Conservation (phyloP, 2,888 invertebrate species). For the Clistopyga incitator region DNA sequence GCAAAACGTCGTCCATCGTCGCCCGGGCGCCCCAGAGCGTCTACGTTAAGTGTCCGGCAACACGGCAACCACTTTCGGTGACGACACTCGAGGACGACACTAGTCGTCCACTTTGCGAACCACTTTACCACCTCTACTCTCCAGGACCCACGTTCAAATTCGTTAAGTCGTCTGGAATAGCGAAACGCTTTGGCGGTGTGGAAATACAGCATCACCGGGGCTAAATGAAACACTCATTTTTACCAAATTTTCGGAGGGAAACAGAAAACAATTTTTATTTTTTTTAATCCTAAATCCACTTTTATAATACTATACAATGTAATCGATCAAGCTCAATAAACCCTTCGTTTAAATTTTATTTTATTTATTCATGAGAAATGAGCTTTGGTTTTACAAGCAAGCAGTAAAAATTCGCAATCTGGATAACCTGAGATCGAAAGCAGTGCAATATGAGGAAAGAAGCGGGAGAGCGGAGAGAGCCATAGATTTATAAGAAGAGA, state of each 20-base stretch:
- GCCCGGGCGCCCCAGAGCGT: background rate
- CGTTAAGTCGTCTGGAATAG: conserved; percentile 45
- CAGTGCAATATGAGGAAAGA: background rate
- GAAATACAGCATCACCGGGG: background rate
- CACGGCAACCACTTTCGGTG: conserved; percentile 44
- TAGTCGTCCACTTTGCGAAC: conserved; percentile 42
- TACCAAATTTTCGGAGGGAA: too few species aligned
- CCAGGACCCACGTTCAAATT: conserved; percentile 41
- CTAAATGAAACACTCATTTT: too few species aligned
- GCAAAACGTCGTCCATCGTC: conserved; percentile 13
- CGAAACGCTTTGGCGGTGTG: background rate
- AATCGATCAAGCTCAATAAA: too few species aligned
- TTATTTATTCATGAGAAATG: too few species aligned
- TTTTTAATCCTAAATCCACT: too few species aligned
- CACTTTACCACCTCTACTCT: conserved; percentile 44
- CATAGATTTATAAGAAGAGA: background rate
- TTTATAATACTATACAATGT: too few species aligned
- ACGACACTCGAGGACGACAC: conserved; percentile 35
- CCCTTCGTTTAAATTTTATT: too few species aligned
- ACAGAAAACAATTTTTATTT: too few species aligned
- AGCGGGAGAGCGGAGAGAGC: background rate
- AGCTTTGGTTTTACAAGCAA: too few species aligned
- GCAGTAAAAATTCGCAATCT: background rate
- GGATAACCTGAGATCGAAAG: background rate
- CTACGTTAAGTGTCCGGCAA: conserved; percentile 42